Base-by-base conservation (phyloP, 1,140 invertebrate species). In the Megalonaias nervosa region DNA sequence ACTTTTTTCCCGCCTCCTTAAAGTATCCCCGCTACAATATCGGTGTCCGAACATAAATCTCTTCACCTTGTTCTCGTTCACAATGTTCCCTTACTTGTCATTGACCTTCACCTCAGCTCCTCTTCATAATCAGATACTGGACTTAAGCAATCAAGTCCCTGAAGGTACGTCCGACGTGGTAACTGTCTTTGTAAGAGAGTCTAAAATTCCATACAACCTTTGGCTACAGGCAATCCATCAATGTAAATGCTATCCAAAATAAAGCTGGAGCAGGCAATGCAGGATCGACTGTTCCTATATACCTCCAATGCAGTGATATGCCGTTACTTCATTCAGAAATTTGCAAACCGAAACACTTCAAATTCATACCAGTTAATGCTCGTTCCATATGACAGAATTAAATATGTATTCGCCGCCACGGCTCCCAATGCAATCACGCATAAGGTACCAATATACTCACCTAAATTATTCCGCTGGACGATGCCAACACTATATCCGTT, bases 31-130 rank as follows among this genome's bases (percentile, higher is more conserved):
- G 59, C n/a, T 59, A 59, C 19, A 71, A 13, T 13, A 21, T 59
- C n/a, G 56, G 69, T 23, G 57, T 59, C 4, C 69, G 69, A 9
- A 71, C 59, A 31, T 57, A 71, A 12, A 71, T 23, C 31, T 4
- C 9, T 3, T 58, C 69, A 12, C 21, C 38, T 9, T 12, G 31
- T 3, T 26, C 69, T 31, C 57, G 58, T 15, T 59, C n/a, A 71
- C 56, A 15, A 71, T 31, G 17, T 14, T 17, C 13, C 69, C 69
- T 5, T 61, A 26, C 17, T 71, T 23, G 61, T 60, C 21, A 12
- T 48, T 48, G 16, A 71, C 57, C n/a, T 71, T 71, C 14, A 71
- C 16, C 21, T 71, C 69, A 71, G 61, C 48, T 15, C 69, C 69
- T 38, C n/a, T 71, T 71, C 2, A 16, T 62, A 14, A 12, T 48